These are phyloP conservation scores for Chaetodon trifascialis DNA, from an alignment of 2,113 vertebrate species.

Conservation along the genomic window DNA sequence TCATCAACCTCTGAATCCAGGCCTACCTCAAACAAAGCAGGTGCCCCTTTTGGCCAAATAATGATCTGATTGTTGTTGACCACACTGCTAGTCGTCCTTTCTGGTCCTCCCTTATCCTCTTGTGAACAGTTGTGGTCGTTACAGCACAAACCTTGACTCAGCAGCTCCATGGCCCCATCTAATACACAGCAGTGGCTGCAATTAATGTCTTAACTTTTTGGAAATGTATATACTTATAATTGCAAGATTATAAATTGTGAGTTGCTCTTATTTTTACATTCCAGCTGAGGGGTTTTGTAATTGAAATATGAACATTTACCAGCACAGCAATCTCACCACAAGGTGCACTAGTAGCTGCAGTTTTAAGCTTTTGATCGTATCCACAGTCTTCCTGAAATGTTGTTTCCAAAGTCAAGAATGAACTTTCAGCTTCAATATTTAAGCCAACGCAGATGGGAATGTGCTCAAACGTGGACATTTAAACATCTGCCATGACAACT, in stretches of 20 bases:
- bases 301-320: background rate
- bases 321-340: background rate
- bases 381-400: background rate
- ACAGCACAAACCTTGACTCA: constrained; percentile 41
- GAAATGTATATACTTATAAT: background rate
- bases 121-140: constrained; percentile 66
- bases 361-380: background rate
- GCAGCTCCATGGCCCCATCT: background rate
- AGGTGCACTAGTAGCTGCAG: background rate
- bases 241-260: background rate
- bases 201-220: background rate
- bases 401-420: background rate
- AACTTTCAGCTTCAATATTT: background rate
- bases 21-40: constrained; percentile 72
- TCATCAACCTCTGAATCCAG: constrained; percentile 39
- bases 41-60: constrained; percentile 72
- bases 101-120: constrained; percentile 45
- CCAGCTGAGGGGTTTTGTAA: background rate
- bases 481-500: background rate
- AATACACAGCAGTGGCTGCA: background rate
- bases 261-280: background rate
- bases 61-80: constrained; percentile 76
- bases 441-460: background rate
- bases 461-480: background rate
- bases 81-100: constrained; percentile 63